phyloP scores from a whole-genome alignment of 1,140 invertebrate species.

The Ceratitis capitata region DNA sequence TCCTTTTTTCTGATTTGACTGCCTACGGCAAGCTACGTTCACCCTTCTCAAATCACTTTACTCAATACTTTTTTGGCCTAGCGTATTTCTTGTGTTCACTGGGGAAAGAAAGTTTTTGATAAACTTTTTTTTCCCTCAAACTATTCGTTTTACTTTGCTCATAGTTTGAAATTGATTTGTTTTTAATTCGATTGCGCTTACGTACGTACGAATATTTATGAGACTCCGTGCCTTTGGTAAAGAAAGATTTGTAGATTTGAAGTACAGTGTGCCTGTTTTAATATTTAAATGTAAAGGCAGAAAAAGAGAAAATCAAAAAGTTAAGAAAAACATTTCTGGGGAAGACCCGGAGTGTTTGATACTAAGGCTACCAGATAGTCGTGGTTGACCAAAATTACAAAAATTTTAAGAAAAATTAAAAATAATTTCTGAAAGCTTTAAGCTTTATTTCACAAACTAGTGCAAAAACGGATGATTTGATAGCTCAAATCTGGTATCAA shows the following conservation, averaged over 20 bases:
- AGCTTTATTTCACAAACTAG: no score
- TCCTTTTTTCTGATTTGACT: neutral
- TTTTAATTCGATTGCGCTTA: constrained; percentile 38
- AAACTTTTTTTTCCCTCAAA: neutral
- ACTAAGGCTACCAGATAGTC: no score
- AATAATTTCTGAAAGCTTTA: no score
- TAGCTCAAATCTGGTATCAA: no score
- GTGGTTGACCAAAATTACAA: no score
- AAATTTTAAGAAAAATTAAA: no score
- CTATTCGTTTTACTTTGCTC: constrained; percentile 30
- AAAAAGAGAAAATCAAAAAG: no score
- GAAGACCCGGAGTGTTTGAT: no score
- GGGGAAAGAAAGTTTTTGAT: constrained; percentile 11
- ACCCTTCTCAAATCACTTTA: neutral
- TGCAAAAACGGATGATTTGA: no score
- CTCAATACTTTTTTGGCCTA: neutral
- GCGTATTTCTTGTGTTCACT: neutral
- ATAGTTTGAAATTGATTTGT: constrained; percentile 39
- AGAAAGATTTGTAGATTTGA: neutral
- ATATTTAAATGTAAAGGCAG: neutral
- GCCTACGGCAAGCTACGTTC: neutral
- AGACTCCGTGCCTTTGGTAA: neutral
- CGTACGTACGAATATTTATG: no score
- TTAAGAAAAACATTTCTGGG: no score
- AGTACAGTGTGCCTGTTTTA: neutral